phyloP scores from a whole-genome alignment of 2,888 invertebrate species.

The Homarus gammarus region DNA sequence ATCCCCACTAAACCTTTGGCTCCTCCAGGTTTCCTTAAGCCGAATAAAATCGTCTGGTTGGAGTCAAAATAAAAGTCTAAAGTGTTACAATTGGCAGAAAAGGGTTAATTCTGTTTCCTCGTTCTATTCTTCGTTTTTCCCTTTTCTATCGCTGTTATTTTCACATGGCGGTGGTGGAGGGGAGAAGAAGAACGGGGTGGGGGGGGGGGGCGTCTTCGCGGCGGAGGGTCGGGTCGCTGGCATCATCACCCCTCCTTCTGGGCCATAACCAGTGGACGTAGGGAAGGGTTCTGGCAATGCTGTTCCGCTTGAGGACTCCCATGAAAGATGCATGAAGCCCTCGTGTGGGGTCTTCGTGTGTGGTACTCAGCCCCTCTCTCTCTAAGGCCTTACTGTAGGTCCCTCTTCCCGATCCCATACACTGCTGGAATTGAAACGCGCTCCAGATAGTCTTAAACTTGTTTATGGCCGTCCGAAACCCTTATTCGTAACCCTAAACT shows the following conservation, averaged over 20 bases:
- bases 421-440: not conserved
- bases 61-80: no score
- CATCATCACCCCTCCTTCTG: not conserved
- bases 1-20: no score
- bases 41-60: no score
- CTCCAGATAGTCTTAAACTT: not conserved
- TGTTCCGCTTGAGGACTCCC: slow-evolving; percentile 50
- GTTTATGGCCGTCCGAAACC: not conserved
- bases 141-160: no score
- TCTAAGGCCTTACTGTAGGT: no score
- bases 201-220: not conserved
- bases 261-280: slow-evolving; percentile 13
- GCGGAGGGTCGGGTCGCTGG: not conserved
- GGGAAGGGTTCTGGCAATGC: slow-evolving; percentile 39
- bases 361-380: not conserved
- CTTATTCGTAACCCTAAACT: not conserved
- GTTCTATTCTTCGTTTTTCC: no score
- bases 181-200: no score
- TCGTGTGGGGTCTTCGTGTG: not conserved
- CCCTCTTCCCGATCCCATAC: no score
- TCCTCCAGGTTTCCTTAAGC: no score
- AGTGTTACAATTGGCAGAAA: no score
- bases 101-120: no score
- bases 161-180: no score
- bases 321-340: slow-evolving; percentile 61